A percentile compares a stretch with the other conserved stretches of the same genome.
These are phyloP conservation scores for Prunella himalayana DNA, from an alignment of 2,113 vertebrate genomes.

Conservation along the genomic window DNA sequence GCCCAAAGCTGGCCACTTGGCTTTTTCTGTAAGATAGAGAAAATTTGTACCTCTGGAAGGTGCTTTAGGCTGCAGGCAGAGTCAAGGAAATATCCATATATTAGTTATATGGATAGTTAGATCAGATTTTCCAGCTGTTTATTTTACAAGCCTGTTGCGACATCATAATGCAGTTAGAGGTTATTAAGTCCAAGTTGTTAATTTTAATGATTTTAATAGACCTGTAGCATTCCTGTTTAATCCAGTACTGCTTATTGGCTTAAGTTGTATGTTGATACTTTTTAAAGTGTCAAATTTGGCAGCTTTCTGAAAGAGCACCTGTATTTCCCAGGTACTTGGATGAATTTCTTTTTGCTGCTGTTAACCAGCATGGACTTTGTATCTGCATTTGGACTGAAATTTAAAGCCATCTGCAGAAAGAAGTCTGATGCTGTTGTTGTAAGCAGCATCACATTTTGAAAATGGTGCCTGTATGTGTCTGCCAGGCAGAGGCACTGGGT, in stretches of 20 bases:
- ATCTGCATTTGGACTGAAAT: neutral
- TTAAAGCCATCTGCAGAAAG: neutral
- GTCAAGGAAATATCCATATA: neutral
- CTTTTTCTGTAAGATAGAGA: neutral
- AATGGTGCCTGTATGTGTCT: neutral
- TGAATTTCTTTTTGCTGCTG: neutral
- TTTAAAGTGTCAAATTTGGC: neutral
- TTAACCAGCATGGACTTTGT: neutral
- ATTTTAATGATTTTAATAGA: slow-evolving; percentile 15
- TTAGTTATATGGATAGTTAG: neutral
- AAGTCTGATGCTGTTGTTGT: neutral
- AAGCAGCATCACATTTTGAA: neutral
- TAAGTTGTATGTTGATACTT: neutral
- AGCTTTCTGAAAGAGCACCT: neutral
- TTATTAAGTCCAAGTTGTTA: neutral
- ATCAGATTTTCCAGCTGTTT: slow-evolving; percentile 19
- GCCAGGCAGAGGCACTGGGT: neutral
- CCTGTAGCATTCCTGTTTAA: neutral
- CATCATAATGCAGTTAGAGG: neutral
- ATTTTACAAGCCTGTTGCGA: neutral
- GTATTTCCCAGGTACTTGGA: neutral
- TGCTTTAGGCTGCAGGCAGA: neutral
- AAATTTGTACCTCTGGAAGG: neutral
- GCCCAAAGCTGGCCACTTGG: neutral
- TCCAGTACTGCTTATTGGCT: neutral